Evolutionary conservation across 92 coral and sea anemone species (phyloP).

Genomic region (Epizoanthus illoricatus): DNA sequence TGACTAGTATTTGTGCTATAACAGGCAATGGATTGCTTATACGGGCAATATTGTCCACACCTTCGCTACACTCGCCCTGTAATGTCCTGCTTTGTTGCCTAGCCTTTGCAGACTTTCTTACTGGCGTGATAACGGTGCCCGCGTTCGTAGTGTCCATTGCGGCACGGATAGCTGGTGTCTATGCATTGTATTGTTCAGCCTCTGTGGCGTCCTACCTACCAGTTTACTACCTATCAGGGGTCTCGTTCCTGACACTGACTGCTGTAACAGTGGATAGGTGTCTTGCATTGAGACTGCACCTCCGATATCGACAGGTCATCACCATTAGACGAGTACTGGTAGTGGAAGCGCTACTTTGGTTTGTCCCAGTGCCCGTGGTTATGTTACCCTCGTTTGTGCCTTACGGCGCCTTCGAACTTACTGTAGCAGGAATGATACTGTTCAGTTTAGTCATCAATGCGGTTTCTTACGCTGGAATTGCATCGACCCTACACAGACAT

Average conservation of each 20-base stretch:
- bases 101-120: slow-evolving; percentile 50
- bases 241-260: slow-evolving; percentile 47
- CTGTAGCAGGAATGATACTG: slow-evolving; percentile 4
- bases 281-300: slow-evolving; percentile 42
- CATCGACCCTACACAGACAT: slow-evolving; percentile 10
- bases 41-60: slow-evolving; percentile 18
- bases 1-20: neutral
- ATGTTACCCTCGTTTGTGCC: neutral
- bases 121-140: slow-evolving; percentile 47
- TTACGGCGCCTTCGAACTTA: slow-evolving; percentile 2
- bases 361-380: slow-evolving; percentile 6
- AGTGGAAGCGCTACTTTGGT: slow-evolving; percentile 30
- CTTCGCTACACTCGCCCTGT: slow-evolving; percentile 48
- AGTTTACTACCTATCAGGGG: slow-evolving; percentile 31
- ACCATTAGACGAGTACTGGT: slow-evolving; percentile 35
- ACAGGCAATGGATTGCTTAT: slow-evolving; percentile 41
- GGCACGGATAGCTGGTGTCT: slow-evolving; percentile 12
- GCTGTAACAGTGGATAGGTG: slow-evolving; percentile 52
- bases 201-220: slow-evolving; percentile 29
- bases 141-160: slow-evolving; percentile 29
- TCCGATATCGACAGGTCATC: slow-evolving; percentile 37
- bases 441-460: slow-evolving; percentile 20
- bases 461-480: slow-evolving; percentile 8
- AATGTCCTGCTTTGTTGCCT: slow-evolving; percentile 52
- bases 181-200: slow-evolving; percentile 40